Evolutionary conservation across 2,888 invertebrate species (phyloP).

Genomic region (Crocallis elinguaria): DNA sequence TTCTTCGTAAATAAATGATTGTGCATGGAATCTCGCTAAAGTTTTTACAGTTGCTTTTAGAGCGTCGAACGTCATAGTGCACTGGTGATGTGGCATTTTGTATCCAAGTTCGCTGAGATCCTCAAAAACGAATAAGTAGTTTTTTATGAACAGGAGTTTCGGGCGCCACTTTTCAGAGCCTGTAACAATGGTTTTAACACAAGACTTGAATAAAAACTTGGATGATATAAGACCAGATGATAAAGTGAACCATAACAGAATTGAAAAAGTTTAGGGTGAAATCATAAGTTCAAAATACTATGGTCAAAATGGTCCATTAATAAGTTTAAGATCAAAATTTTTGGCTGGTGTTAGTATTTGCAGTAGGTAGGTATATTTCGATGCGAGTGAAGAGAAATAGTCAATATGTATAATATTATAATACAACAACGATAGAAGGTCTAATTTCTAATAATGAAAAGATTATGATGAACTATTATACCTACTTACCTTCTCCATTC

Average conservation of each 20-base stretch:
- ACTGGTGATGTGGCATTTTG: conserved; percentile 55
- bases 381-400: too few species aligned
- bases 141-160: conserved; percentile 51
- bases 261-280: too few species aligned
- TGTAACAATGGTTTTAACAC: conserved; percentile 32
- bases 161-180: conserved; percentile 66
- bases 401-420: too few species aligned
- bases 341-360: too few species aligned
- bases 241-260: too few species aligned
- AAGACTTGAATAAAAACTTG: neutral
- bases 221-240: neutral
- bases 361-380: too few species aligned
- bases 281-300: too few species aligned
- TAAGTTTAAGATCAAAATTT: too few species aligned
- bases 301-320: too few species aligned
- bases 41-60: conserved; percentile 67
- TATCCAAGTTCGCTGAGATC: conserved; percentile 65
- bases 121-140: conserved; percentile 73
- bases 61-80: conserved; percentile 64
- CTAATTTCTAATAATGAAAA: neutral
- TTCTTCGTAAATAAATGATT: conserved; percentile 76
- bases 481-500: conserved; percentile 53
- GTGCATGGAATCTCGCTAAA: conserved; percentile 79
- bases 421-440: too few species aligned
- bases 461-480: neutral